Percentiles rank a stretch among this genome's conserved stretches.
phyloP scores from a whole-genome alignment of 1,140 invertebrate genomes.

The Lepidurus couesii region DNA sequence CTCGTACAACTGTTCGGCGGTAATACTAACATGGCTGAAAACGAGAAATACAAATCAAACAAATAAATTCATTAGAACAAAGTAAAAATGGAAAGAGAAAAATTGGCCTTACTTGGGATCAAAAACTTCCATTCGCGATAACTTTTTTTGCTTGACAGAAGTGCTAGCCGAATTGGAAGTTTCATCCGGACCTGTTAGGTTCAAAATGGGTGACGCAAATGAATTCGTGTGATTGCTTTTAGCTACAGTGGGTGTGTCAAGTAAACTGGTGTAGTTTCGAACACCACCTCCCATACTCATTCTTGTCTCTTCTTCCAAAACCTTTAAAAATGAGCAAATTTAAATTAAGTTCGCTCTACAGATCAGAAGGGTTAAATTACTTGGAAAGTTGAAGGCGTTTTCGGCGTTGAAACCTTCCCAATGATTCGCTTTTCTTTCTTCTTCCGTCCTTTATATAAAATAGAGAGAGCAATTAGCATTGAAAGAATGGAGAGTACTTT shows the following conservation, averaged over 20 bases:
- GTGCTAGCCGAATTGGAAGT: conserved; percentile 54
- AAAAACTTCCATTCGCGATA: conserved; percentile 65
- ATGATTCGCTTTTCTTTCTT: neutral
- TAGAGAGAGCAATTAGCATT: neutral
- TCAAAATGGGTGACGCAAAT: conserved; percentile 14
- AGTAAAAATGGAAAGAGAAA: neutral
- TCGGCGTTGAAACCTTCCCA: neutral
- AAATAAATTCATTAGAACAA: conserved; percentile 27
- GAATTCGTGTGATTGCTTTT: conserved; percentile 6
- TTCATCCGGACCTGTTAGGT: conserved; percentile 1
- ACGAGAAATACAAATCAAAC: neutral
- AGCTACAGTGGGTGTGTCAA: conserved; percentile 50
- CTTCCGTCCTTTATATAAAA: neutral
- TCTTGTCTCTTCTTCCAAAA: conserved; percentile 77
- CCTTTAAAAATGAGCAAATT: conserved; percentile 49
- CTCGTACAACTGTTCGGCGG: conserved; percentile 81
- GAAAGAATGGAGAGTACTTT: neutral
- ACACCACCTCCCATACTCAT: conserved; percentile 69
- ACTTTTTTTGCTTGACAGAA: conserved; percentile 57
- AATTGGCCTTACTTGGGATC: conserved; percentile 51
- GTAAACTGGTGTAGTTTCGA: conserved; percentile 36
- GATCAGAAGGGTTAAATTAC: neutral
- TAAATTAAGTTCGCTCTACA: neutral
- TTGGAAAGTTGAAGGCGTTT: conserved; percentile 8
- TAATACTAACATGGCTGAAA: conserved; percentile 54